These are phyloP conservation scores for Theocolax elegans DNA, from an alignment of 1,140 invertebrate genomes.

Conservation along the genomic window DNA sequence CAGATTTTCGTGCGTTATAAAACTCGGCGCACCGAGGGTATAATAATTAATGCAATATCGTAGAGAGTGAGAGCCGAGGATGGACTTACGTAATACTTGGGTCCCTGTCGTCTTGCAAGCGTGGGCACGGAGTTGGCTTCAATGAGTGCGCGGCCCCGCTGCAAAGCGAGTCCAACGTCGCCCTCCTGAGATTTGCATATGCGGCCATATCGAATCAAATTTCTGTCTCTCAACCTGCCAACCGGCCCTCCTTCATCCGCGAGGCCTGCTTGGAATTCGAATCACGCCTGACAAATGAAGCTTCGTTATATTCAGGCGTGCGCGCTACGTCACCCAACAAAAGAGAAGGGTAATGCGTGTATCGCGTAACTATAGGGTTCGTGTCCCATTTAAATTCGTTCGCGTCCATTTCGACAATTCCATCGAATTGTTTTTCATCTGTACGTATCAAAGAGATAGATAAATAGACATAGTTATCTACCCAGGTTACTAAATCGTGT, in stretches of 20 bases:
- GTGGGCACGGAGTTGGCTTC: no score
- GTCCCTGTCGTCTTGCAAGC: no score
- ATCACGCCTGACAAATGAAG: conserved; percentile 28
- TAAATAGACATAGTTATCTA: no score
- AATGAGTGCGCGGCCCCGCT: not conserved
- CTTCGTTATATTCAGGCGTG: conserved; percentile 3
- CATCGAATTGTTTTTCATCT: no score
- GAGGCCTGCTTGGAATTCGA: conserved; percentile 8
- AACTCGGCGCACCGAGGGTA: not conserved
- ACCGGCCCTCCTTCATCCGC: not conserved
- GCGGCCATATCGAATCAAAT: conserved; percentile 11
- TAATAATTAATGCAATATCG: conserved; percentile 21
- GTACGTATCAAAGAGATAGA: no score
- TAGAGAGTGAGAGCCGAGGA: not conserved
- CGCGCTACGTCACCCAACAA: not conserved
- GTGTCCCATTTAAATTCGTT: no score
- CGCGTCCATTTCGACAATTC: no score
- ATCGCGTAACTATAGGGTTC: no score
- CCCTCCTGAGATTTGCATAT: no score
- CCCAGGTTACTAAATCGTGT: no score
- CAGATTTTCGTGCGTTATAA: not conserved
- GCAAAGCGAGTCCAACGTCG: no score
- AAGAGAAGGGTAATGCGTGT: not conserved
- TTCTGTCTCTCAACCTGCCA: conserved; percentile 13
- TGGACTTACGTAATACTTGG: conserved; percentile 16